Evolutionary conservation across 2,113 vertebrate species (phyloP), one percentile per base, ranked within the genome.

Genomic region (Halcyon senegalensis): DNA sequence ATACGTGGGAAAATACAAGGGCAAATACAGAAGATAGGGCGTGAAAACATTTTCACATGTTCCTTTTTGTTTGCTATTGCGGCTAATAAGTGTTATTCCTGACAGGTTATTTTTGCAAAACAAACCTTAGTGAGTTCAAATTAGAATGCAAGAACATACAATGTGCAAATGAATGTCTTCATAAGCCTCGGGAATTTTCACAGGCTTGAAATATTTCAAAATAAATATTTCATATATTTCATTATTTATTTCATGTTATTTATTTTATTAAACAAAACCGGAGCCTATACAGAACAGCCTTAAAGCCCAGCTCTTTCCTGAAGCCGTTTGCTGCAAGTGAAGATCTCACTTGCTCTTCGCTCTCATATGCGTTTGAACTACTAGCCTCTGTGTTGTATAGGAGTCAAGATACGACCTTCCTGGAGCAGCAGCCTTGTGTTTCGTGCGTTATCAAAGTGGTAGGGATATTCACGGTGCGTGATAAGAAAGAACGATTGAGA

Each of bases 351-450:
- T 5, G 3, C 80, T 75, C 48, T 89, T 93, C 79, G 35, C 17
- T 85, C 31, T 87, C 87, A 43, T 66, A 59, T 53, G 50, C 50
- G 44, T 84, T 92, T 96, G 89, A 96, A 94, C 76, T 91, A 17
- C 86, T 87, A 95, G 37, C 87, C 83, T 94, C 92, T 90, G 53
- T 79, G 53, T 73, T 89, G 35, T 39, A 17, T 80, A 33, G 35
- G 30, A 77, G 78, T 82, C 39, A 69, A 83, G 81, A 84, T 35
- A 87, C 44, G 58, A 62, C 28, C 46, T 81, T 83, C 80, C 72
- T 68, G 67, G 73, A 90, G 85, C 83, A 89, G 51, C 59, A 89
- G 81, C 41, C 81, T 64, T 77, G 43, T 83, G 7, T 3, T 91
- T 89, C 60, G 20, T 9, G 1, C 59, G 15, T 75, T 72, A 91